These are phyloP conservation scores for Cyaniris semiargus DNA, from an alignment of 2,888 invertebrate species.

Conservation along the genomic window DNA sequence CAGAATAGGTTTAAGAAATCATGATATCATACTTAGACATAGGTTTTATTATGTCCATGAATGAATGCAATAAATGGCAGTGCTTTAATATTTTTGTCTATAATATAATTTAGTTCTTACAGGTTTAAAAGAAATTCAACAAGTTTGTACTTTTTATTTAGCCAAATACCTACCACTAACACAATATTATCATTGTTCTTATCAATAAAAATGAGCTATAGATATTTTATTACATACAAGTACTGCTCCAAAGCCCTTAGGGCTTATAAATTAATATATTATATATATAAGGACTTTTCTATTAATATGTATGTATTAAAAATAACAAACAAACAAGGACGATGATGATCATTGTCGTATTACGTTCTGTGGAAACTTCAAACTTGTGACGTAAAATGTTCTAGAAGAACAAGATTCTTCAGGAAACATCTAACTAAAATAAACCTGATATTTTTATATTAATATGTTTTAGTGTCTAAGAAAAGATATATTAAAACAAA, in stretches of 20 bases:
- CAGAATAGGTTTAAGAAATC: neutral
- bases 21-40: neutral
- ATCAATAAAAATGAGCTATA: too few species aligned
- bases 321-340: neutral
- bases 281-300: neutral
- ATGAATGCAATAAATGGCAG: too few species aligned
- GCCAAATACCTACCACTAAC: too few species aligned
- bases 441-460: neutral
- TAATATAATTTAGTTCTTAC: too few species aligned
- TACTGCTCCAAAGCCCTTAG: neutral
- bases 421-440: neutral
- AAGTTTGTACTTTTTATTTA: too few species aligned
- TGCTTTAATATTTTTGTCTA: too few species aligned
- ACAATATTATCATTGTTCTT: too few species aligned
- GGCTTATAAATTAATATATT: neutral
- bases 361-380: conserved; percentile 15
- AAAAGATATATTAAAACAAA: conserved; percentile 4
- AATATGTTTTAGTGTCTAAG: neutral
- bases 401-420: conserved; percentile 24
- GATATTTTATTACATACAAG: too few species aligned
- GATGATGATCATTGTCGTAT: conserved; percentile 4
- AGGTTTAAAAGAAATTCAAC: too few species aligned
- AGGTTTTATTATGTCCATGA: too few species aligned
- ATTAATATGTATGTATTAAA: neutral
- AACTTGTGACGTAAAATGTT: conserved; percentile 32